A percentile compares a stretch with the other conserved stretches of the same genome.
Conservation (phyloP, 2,797 vertebrate species). For the Poliocrania exsul region DNA sequence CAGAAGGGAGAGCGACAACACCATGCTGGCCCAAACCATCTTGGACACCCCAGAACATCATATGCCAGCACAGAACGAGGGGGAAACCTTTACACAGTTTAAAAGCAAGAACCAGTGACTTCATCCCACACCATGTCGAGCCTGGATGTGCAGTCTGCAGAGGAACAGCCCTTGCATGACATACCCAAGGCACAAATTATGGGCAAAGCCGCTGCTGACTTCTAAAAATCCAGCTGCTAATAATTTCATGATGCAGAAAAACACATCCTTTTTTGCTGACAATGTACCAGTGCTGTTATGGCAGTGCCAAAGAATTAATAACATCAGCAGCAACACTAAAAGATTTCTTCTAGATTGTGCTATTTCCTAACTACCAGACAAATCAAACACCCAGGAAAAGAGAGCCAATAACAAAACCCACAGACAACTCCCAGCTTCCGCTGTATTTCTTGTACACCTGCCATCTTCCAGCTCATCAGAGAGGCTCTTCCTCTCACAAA, state of each 20-base stretch:
- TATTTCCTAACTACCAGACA: slow-evolving; percentile 28
- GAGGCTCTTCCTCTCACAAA: slow-evolving; percentile 60
- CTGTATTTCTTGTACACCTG: slow-evolving; percentile 59
- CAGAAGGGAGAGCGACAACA: neutral
- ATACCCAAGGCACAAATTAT: neutral
- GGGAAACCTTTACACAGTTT: neutral
- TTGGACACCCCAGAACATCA: neutral
- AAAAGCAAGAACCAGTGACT: neutral
- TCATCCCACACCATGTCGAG: neutral
- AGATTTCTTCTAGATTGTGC: neutral
- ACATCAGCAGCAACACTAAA: neutral
- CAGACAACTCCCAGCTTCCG: slow-evolving; percentile 33
- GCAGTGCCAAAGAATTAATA: slow-evolving; percentile 17
- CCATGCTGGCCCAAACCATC: neutral
- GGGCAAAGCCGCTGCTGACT: neutral
- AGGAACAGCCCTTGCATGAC: neutral
- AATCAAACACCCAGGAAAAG: slow-evolving; percentile 18
- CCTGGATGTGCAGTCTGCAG: neutral
- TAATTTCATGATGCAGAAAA: neutral
- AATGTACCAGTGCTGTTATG: neutral
- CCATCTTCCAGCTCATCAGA: slow-evolving; percentile 67
- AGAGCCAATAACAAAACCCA: slow-evolving; percentile 13
- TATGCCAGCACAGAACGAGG: neutral
- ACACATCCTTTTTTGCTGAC: neutral
- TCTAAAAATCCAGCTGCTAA: slow-evolving; percentile 4